Evolutionary conservation across 1,140 invertebrate genomes (phyloP).

Genomic region (Pteromalus puparum): DNA sequence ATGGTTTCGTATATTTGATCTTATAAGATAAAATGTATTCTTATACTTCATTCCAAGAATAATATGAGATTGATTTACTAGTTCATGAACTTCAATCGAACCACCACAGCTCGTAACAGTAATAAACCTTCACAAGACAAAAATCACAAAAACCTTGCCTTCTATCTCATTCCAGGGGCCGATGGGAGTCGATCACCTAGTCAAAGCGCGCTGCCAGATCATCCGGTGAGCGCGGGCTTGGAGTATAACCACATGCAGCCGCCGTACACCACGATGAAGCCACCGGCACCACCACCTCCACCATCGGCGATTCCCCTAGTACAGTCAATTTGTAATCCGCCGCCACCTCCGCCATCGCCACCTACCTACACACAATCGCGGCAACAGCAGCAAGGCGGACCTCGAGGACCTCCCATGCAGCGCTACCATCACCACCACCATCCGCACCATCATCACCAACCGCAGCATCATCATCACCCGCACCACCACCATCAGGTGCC

Average conservation of each 20-base stretch:
- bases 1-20: too few species aligned
- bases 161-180: slow-evolving; percentile 56
- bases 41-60: too few species aligned
- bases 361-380: slow-evolving; percentile 62
- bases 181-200: slow-evolving; percentile 62
- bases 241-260: slow-evolving; percentile 64
- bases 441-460: slow-evolving; percentile 62
- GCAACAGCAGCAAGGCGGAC: slow-evolving; percentile 55
- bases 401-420: slow-evolving; percentile 41
- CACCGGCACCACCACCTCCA: slow-evolving; percentile 57
- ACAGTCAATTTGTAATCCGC: slow-evolving; percentile 70
- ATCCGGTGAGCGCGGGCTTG: slow-evolving; percentile 56
- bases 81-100: neutral
- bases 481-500: slow-evolving; percentile 66
- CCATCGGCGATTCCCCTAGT: slow-evolving; percentile 62
- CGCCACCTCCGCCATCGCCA: slow-evolving; percentile 63
- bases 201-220: slow-evolving; percentile 63
- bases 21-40: too few species aligned
- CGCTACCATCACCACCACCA: slow-evolving; percentile 56
- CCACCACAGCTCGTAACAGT: neutral
- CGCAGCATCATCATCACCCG: slow-evolving; percentile 55
- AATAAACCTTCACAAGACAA: neutral
- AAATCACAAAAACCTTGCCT: neutral
- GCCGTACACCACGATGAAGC: slow-evolving; percentile 65
- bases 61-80: too few species aligned